A percentile compares a stretch with the other conserved stretches of the same genome.
Conservation (phyloP, 2,797 vertebrate species). For the Hafferia zeledoni region DNA sequence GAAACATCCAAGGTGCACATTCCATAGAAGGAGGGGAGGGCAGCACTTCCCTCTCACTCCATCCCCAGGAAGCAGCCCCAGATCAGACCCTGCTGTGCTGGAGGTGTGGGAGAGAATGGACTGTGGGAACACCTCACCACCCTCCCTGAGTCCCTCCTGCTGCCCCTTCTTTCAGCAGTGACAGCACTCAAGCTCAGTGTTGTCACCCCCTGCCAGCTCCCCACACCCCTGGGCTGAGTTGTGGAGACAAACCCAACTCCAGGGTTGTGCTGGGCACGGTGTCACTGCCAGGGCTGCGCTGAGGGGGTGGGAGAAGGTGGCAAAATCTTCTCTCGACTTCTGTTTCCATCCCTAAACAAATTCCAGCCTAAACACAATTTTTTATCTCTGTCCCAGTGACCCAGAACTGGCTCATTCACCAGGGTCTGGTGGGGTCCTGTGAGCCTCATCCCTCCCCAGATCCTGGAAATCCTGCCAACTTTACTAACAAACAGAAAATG, state of each 20-base stretch:
- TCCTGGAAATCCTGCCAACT: neutral
- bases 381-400: neutral
- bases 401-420: neutral
- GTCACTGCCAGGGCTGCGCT: neutral
- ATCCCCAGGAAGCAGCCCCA: neutral
- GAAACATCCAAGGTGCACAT: neutral
- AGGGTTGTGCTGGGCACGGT: neutral
- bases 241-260: neutral
- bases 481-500: neutral
- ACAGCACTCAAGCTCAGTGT: accelerated
- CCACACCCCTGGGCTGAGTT: neutral
- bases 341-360: neutral
- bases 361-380: neutral
- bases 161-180: neutral
- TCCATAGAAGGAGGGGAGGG: neutral
- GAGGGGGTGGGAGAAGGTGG: neutral
- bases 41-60: neutral
- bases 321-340: neutral
- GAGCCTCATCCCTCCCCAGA: neutral
- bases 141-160: neutral
- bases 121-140: neutral
- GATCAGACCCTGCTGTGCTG: neutral
- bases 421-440: neutral
- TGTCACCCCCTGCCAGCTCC: neutral
- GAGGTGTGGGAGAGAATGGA: neutral